Evolutionary conservation across 64 coral and sea anemone genomes (phyloP), one percentile per base, ranked within the genome.

Genomic region (Actinia tenebrosa): DNA sequence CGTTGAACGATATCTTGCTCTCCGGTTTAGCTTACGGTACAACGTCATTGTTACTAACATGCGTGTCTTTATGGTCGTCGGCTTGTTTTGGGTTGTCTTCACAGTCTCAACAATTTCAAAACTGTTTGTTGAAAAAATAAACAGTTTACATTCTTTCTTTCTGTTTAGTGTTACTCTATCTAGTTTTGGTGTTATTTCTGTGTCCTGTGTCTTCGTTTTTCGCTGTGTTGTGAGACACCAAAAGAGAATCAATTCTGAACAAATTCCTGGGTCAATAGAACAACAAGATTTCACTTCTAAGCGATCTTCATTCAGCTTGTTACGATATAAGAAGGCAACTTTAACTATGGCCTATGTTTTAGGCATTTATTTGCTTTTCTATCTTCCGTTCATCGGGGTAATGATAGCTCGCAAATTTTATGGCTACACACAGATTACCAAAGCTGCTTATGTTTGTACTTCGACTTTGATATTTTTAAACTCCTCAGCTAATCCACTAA

Each of bases 311-410:
- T 43, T 90, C 42, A 96, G 86, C 56, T 60, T 86, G 1, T 56
- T 89, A 18, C 30, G 87, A n/a, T 96, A 89, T 45, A 87, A 84
- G 53, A 96, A 90, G 72, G 92, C 91, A 11, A 87, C 91, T 60
- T 26, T 90, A 45, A 92, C 91, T 4, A 89, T 93, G 84, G 19
- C 88, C 56, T 96, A 90, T 37, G 53, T 96, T 0, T 92, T 90
- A 20, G 88, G 91, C 1, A 54, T 92, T 56, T 89, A 92, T 47
- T 47, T 93, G 10, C 4, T 93, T 16, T 92, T 85, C 37, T 96
- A 93, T 55, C 17, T 89, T 25, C 94, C 94, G 13, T 87, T 89
- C 25, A 62, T 87, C 19, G 71, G 53, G 17, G 61, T 84, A 8
- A 58, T 89, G 7, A 10, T 90, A 0, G 77, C 62, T 14, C 72